Evolutionary conservation across 2,113 vertebrate species (phyloP).

Genomic region (Melanocharis versteri): DNA sequence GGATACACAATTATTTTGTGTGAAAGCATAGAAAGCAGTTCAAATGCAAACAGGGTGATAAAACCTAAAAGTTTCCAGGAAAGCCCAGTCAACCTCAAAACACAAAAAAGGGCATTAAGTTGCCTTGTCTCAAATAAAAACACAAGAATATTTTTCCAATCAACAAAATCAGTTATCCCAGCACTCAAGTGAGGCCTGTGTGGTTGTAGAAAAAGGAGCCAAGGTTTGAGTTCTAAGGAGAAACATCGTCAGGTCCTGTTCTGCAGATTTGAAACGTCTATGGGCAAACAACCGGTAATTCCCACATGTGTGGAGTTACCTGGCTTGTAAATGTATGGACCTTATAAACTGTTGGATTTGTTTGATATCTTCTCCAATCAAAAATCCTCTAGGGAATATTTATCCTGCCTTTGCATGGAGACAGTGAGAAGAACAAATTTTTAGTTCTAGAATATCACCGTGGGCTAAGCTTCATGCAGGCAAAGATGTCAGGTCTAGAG

Average conservation of each 20-base stretch:
- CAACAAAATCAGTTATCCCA: neutral
- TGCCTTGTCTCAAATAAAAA: neutral
- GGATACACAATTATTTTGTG: neutral
- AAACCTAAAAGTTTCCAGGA: neutral
- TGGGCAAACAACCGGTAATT: neutral
- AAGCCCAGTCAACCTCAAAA: neutral
- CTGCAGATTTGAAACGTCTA: neutral
- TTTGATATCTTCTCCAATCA: neutral
- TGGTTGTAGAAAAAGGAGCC: neutral
- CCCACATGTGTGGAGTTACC: neutral
- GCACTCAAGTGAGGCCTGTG: rapidly evolving
- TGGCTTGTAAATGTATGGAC: neutral
- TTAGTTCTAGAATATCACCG: neutral
- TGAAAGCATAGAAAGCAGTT: neutral
- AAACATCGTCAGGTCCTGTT: neutral
- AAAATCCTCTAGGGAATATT: neutral
- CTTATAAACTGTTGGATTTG: neutral
- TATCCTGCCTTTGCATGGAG: neutral
- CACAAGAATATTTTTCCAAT: neutral
- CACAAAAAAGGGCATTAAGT: neutral
- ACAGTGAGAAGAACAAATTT: neutral
- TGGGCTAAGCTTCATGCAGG: neutral
- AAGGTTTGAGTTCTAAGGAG: neutral
- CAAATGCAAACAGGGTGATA: neutral
- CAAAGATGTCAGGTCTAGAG: neutral